These are phyloP conservation scores for Aptenodytes forsteri DNA, from an alignment of 2,113 vertebrate species.

Conservation along the genomic window DNA sequence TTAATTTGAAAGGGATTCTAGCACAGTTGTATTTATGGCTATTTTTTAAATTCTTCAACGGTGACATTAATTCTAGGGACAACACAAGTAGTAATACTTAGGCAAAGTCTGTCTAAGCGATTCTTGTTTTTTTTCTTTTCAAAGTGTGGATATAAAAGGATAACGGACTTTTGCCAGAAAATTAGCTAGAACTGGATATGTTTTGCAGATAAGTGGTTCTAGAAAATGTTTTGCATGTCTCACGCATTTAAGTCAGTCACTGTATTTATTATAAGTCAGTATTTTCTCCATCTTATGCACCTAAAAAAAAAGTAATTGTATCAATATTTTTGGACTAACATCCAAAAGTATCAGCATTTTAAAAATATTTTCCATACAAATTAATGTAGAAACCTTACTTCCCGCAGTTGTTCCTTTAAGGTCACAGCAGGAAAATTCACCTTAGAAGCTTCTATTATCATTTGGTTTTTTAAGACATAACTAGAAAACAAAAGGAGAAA, in stretches of 20 bases:
- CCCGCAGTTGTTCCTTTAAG: slow-evolving; percentile 10
- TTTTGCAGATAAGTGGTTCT: neutral
- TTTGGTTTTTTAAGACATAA: slow-evolving; percentile 79
- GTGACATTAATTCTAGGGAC: neutral
- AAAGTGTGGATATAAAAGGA: neutral
- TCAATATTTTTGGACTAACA: neutral
- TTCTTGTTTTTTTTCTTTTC: neutral
- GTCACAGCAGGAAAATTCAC: slow-evolving; percentile 74
- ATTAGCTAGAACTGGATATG: neutral
- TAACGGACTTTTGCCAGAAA: neutral
- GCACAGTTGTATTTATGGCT: neutral
- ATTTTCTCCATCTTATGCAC: neutral
- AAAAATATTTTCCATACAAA: neutral
- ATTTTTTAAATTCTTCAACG: neutral
- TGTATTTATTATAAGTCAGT: neutral
- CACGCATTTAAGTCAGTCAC: neutral
- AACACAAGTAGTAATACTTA: neutral
- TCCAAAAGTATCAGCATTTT: neutral
- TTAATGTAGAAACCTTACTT: slow-evolving; percentile 62
- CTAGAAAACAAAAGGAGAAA: slow-evolving; percentile 69
- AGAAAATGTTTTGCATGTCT: neutral
- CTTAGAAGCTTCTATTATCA: slow-evolving; percentile 72
- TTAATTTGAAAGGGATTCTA: no score
- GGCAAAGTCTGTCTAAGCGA: rapidly evolving
- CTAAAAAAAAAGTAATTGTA: neutral